Evolutionary conservation across 2,113 vertebrate species (phyloP).

Genomic region (Entomyzon cyanotis): DNA sequence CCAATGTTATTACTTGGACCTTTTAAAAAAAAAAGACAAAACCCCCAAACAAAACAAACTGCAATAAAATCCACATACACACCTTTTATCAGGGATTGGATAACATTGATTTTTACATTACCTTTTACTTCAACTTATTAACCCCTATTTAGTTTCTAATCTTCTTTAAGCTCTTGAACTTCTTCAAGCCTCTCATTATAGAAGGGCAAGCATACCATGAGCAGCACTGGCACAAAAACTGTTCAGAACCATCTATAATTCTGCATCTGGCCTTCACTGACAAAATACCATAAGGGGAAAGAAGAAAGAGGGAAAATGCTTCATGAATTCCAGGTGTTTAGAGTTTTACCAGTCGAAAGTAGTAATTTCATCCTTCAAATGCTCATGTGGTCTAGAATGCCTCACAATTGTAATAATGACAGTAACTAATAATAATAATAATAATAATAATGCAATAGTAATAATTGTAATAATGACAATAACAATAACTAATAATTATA

Average conservation of each 20-base stretch:
- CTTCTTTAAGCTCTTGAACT: not conserved
- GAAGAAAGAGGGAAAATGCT: not conserved
- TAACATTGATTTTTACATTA: not conserved
- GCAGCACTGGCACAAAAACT: not conserved
- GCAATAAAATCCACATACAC: not conserved
- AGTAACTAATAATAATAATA: not conserved
- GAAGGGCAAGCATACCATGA: not conserved
- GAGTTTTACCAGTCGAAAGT: not conserved
- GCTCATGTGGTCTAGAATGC: not conserved
- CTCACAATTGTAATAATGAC: too few species aligned
- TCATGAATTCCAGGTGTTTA: accelerated
- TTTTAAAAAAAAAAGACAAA: not conserved
- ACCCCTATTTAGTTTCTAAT: not conserved
- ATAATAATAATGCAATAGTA: not conserved
- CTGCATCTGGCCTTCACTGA: not conserved
- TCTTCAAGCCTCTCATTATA: not conserved
- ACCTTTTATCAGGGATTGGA: not conserved
- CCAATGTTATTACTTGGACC: accelerated
- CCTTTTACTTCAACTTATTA: not conserved
- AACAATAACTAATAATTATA: not conserved
- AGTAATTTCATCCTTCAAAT: not conserved
- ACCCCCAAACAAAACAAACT: not conserved
- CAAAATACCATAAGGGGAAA: not conserved
- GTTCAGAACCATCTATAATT: not conserved
- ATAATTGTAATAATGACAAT: not conserved